Base-by-base conservation (phyloP, 2,888 invertebrate genomes). In the Ditylenchus weischeri region DNA sequence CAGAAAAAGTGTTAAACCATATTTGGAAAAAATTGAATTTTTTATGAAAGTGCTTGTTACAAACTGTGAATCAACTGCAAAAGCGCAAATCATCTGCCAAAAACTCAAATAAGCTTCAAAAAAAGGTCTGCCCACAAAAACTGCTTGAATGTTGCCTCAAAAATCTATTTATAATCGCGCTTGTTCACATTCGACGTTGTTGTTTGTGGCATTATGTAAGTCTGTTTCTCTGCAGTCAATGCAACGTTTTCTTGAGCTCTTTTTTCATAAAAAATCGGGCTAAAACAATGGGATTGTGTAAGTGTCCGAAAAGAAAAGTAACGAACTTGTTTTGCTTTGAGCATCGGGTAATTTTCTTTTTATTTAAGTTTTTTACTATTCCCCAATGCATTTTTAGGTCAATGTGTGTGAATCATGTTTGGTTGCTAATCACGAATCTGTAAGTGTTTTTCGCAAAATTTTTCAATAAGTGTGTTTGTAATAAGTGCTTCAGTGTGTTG, bases 261-360 rank as follows among this genome's bases (percentile, higher is more conserved):
- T 43, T 43, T 49, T 62, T 6, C 60, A 11, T 48, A 7, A 43
- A 19, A 10, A 48, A 10, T 48, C 8, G 29, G 4, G 43, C 35
- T 59, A 36, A 8, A 38, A 36, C 36, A n/a, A 98, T 98, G 96
- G 96, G 98, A 73, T 87, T 98, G 72, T 98, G 98, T 86, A 96
- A 96, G 85, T 98, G 98, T 86, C 93, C 95, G 23, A 94, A 95
- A 85, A 88, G 92, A 79, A 90, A 90, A 86, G 93, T 96, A 72
- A 96, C 96, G 68, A 96, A 93, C 86, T 91, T 95, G 84, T 98
- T 96, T 87, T 98, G 98, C 86, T 98, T 94, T 85, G 95, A 96
- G 85, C 96, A 98, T 85, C 87, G 94, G 81, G 95, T 96, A 47
- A 8, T 23, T n/a, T 62, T 21, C 7, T 3, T 6, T 50, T 50